Conservation (phyloP, 2,797 vertebrate genomes). For the Avahi laniger region DNA sequence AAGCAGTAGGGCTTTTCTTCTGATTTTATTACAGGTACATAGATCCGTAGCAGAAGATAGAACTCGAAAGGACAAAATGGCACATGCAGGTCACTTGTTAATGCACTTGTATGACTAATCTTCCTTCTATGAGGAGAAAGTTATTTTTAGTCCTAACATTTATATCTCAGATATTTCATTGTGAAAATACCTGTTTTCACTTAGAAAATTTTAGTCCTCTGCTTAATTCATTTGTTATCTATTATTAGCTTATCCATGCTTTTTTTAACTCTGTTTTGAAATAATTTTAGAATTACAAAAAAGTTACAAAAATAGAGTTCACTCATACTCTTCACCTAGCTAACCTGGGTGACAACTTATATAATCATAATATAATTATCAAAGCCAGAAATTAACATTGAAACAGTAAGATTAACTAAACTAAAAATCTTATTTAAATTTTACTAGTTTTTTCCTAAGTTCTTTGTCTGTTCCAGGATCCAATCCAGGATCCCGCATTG, state of each 20-base stretch:
- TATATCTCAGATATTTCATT: conserved; percentile 31
- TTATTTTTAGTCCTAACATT: conserved; percentile 60
- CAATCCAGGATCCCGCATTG: neutral
- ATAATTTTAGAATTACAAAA: conserved; percentile 38
- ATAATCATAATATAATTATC: neutral
- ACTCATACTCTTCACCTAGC: neutral
- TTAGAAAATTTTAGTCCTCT: conserved; percentile 36
- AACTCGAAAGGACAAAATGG: conserved; percentile 57
- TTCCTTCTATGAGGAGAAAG: conserved; percentile 5
- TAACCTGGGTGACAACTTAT: neutral
- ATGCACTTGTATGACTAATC: conserved; percentile 42
- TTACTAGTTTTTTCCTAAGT: neutral
- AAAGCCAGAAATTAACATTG: conserved; percentile 11
- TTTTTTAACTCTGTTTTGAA: conserved; percentile 10
- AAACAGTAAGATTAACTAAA: neutral
- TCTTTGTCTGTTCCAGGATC: neutral
- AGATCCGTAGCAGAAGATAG: conserved; percentile 35
- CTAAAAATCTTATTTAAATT: conserved; percentile 8
- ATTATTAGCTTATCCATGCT: neutral
- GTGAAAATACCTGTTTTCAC: conserved; percentile 43
- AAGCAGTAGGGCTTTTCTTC: conserved; percentile 63
- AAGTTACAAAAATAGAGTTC: conserved; percentile 3
- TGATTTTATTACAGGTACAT: conserved; percentile 56
- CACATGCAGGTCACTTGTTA: conserved; percentile 66
- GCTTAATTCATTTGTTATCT: neutral